Conservation (phyloP, 2,797 vertebrate genomes). For the Melanotaenia nigrans region DNA sequence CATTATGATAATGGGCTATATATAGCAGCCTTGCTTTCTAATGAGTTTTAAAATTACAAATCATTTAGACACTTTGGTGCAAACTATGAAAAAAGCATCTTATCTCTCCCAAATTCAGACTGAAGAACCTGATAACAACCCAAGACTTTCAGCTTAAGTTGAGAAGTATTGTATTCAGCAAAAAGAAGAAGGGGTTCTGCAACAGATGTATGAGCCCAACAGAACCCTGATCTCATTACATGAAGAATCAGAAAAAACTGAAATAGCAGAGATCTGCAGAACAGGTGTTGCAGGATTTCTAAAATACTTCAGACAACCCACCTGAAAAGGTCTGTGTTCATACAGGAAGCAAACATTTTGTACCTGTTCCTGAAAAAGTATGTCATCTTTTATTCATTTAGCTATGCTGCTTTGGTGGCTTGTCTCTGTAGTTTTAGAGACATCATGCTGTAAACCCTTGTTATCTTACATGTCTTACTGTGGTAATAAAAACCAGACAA, state of each 20-base stretch:
- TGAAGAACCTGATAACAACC: background rate
- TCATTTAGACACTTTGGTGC: background rate
- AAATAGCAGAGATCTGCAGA: background rate
- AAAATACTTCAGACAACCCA: background rate
- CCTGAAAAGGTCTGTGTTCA: background rate
- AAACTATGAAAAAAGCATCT: background rate
- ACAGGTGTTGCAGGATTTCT: background rate
- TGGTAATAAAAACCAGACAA: slow-evolving; percentile 11
- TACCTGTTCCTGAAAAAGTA: background rate
- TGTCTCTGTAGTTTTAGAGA: background rate
- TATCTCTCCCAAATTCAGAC: background rate
- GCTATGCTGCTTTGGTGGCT: background rate
- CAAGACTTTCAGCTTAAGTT: background rate
- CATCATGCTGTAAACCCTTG: background rate
- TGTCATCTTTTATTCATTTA: background rate
- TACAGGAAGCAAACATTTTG: background rate
- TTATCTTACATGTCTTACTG: background rate
- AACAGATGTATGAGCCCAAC: slow-evolving; percentile 8
- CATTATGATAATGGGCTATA: background rate
- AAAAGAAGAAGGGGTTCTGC: background rate
- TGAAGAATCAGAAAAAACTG: background rate
- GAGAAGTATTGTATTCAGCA: no score
- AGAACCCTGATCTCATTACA: slow-evolving; percentile 1
- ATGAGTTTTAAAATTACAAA: background rate
- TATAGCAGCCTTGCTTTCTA: background rate